Evolutionary conservation across 2,113 vertebrate genomes (phyloP).

Genomic region (Anarrhichthys ocellatus): DNA sequence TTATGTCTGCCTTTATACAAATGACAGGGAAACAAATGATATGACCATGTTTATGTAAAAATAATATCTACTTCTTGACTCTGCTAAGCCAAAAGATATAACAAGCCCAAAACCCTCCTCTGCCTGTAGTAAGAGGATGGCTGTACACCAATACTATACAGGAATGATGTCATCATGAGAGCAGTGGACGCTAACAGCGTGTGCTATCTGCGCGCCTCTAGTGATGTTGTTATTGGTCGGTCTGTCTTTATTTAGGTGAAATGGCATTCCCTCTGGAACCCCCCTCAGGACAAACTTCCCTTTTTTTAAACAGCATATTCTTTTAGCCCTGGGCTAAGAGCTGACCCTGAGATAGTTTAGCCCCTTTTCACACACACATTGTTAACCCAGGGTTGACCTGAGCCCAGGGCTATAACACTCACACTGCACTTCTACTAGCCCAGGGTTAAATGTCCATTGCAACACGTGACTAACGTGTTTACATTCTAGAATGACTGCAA

Average conservation of each 20-base stretch:
- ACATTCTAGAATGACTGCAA: background rate
- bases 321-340: background rate
- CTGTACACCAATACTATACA: background rate
- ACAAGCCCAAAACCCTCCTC: background rate
- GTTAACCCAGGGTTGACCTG: background rate
- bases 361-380: background rate
- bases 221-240: background rate
- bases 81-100: background rate
- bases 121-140: conserved; percentile 17
- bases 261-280: background rate
- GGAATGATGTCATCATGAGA: background rate
- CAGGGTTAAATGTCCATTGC: too few species aligned
- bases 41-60: conserved; percentile 6
- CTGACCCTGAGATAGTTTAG: background rate
- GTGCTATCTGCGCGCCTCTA: background rate
- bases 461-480: background rate
- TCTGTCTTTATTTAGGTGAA: background rate
- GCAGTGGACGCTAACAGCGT: background rate
- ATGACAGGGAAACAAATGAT: conserved; percentile 12
- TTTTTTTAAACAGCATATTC: background rate
- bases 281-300: background rate
- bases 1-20: conserved; percentile 14
- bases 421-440: background rate
- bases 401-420: background rate
- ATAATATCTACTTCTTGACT: conserved; percentile 13